Evolutionary conservation across 2,113 vertebrate species (phyloP), one percentile per base, ranked within the genome.

Genomic region (Laterallus jamaicensis): DNA sequence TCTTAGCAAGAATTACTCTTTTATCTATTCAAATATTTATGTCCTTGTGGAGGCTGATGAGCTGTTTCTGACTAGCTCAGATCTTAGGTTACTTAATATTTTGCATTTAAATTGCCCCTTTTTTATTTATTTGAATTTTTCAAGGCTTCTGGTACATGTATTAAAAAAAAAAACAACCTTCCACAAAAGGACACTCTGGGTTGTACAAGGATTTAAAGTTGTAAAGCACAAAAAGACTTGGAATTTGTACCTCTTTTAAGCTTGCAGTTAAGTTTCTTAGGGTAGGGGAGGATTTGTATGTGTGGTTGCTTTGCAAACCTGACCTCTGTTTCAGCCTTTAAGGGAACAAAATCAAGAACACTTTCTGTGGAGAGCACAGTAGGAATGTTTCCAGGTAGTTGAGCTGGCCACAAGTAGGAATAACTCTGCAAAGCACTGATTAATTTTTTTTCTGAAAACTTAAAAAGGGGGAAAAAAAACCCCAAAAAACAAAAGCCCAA

Each of bases 21-120:
- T 92, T 49, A 54, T 86, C 67, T 86, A 2, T 49, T 95, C 67
- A 90, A 88, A 93, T 93, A 90, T 90, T 95, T 60, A 54, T 90
- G 63, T 88, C 92, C 85, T 92, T 35, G 32, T 64, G 70, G 67
- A 80, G 87, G 82, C 64, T 39, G 80, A 81, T 67, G 94, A 88
- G 82, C 40, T 90, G 44, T 67, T 96, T 39, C 78, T 49, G 64
- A 55, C 68, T n/a, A 39, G 32, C 58, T 91, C 54, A 40, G 66
- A n/a, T 92, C 60, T 84, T 84, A 26, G 29, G 39, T 73, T 88
- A 17, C 67, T 89, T 63, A 50, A 59, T 78, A 29, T 52, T 94
- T 94, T 94, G 69, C 60, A 82, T 91, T 78, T 92, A 81, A 84
- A 75, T 77, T 22, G 15, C 26, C 5, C 6, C 20, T 44, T 29